phyloP scores from a whole-genome alignment of 2,888 invertebrate species.

The Stegana nigrithorax region DNA sequence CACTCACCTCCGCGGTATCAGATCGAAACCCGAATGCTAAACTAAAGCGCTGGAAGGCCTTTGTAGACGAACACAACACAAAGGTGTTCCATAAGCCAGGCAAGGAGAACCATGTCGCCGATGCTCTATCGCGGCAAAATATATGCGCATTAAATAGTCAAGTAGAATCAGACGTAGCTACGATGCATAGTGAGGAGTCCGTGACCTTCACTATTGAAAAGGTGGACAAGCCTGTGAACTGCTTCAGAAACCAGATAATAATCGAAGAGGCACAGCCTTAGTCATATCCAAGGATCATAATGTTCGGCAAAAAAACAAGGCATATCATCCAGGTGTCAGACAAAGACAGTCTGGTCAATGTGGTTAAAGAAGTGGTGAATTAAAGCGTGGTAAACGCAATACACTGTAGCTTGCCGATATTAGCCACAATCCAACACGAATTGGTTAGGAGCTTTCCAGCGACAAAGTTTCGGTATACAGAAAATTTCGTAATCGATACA shows the following conservation, averaged over 20 bases:
- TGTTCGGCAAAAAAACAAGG: not conserved
- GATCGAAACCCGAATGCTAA: constrained; percentile 2
- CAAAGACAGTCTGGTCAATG: not conserved
- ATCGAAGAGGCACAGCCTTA: not conserved
- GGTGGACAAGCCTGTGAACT: constrained; percentile 11
- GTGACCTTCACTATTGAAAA: constrained; percentile 6
- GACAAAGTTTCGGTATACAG: not conserved
- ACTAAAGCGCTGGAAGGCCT: not conserved
- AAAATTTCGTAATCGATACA: constrained; percentile 5
- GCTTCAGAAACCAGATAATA: constrained; percentile 17
- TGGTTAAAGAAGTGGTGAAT: not conserved
- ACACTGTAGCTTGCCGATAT: constrained; percentile 15
- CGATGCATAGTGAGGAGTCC: constrained; percentile 3
- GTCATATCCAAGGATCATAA: not conserved
- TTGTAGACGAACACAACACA: constrained; percentile 1
- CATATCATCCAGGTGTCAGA: not conserved
- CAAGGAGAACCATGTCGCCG: constrained; percentile 8
- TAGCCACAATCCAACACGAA: constrained; percentile 11
- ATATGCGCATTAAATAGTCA: not conserved
- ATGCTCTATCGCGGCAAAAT: constrained; percentile 14
- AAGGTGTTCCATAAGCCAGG: not conserved
- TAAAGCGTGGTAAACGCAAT: not conserved
- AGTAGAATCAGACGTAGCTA: not conserved
- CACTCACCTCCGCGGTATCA: not conserved
- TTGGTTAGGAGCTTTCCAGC: not conserved